phyloP scores from a whole-genome alignment of 2,113 vertebrate species.

The Nipponia nippon region DNA sequence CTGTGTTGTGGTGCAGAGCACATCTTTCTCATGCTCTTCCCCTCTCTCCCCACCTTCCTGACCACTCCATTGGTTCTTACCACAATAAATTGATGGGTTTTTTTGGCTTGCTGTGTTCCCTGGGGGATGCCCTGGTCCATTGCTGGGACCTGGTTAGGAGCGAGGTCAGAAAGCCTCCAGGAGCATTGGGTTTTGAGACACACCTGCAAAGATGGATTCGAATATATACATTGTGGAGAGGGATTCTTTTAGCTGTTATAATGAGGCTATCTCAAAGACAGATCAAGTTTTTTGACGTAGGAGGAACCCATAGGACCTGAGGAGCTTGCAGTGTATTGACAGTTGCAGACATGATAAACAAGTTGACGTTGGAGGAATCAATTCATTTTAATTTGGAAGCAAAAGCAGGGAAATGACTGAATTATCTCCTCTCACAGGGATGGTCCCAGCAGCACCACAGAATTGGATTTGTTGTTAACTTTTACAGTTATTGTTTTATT shows the following conservation, averaged over 20 bases:
- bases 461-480: neutral
- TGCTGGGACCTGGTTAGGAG: neutral
- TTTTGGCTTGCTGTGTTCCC: neutral
- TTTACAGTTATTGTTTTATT: neutral
- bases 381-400: constrained; percentile 20
- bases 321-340: neutral
- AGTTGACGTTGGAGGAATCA: neutral
- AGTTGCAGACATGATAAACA: neutral
- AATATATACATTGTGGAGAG: neutral
- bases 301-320: neutral
- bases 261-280: neutral
- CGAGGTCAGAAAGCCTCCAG: neutral
- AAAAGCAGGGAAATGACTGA: neutral
- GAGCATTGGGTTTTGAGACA: neutral
- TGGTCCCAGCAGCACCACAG: neutral
- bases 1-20: neutral
- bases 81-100: neutral
- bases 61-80: too few species aligned
- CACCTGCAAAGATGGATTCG: neutral
- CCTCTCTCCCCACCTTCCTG: neutral
- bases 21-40: neutral
- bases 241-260: neutral
- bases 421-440: neutral
- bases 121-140: neutral
- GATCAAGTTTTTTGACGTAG: neutral